phyloP scores from a whole-genome alignment of 2,888 invertebrate species.

The Amphipoea lucens region DNA sequence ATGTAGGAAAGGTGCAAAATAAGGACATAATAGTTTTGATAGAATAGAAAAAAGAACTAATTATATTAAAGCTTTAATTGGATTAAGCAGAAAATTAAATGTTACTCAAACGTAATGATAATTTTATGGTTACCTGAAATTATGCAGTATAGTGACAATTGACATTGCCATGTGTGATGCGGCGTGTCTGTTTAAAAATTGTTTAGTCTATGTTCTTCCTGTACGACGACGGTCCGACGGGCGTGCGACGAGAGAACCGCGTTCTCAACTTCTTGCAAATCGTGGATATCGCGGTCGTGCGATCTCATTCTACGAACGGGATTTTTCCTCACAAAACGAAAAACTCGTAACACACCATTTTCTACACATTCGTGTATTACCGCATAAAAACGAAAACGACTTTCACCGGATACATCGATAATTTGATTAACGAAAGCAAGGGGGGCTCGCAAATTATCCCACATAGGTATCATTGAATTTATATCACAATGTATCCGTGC shows the following conservation, averaged over 20 bases:
- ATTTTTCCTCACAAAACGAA: slow-evolving; percentile 70
- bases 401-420: slow-evolving; percentile 88
- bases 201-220: slow-evolving; percentile 80
- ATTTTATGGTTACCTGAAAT: neutral
- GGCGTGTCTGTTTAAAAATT: slow-evolving; percentile 21
- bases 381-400: slow-evolving; percentile 73
- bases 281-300: slow-evolving; percentile 81
- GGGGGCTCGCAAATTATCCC: slow-evolving; percentile 79
- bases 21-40: neutral
- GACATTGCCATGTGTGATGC: neutral
- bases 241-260: slow-evolving; percentile 65
- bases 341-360: slow-evolving; percentile 71
- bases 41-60: neutral
- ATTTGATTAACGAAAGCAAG: slow-evolving; percentile 84
- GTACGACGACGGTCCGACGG: slow-evolving; percentile 74
- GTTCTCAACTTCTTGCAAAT: slow-evolving; percentile 81
- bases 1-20: neutral
- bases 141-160: slow-evolving; percentile 8
- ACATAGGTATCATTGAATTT: slow-evolving; percentile 75
- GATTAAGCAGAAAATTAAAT: neutral
- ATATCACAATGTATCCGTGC: slow-evolving; percentile 83
- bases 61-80: neutral
- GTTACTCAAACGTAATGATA: neutral
- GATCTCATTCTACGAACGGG: slow-evolving; percentile 76
- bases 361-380: slow-evolving; percentile 70